Evolutionary conservation across 2,888 invertebrate genomes (phyloP), one percentile per base, ranked within the genome.

Genomic region (Resseliella maxima): DNA sequence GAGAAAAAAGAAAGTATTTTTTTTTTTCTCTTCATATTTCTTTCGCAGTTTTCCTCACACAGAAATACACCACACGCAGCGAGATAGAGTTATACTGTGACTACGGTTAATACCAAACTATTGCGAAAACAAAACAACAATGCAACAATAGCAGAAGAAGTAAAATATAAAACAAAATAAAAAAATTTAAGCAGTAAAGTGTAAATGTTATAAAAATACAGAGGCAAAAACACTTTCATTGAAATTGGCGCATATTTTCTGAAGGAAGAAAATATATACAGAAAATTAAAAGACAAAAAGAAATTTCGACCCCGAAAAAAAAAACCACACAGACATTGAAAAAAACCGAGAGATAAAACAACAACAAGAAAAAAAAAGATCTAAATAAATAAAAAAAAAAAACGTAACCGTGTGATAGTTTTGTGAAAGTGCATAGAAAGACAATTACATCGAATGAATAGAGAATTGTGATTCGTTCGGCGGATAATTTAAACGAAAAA

Each of bases 201-300:
- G 72, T 72, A 35, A 72, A 15, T 35, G 72, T 31, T 72, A 72
- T 72, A 72, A 72, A 72, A 72, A 72, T 31, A 31, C 72, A 27
- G 72, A 72, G 72, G 72, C 72, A 35, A 72, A 50, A 72, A 72
- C 72, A 72, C 72, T 72, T 72, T 72, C 72, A 72, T 72, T 72
- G 72, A 72, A 72, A 31, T 72, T 35, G 27, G 72, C 72, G 72
- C 72, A 72, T 72, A 72, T 27, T 72, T 72, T 72, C 72, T 72
- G 31, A 72, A 72, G 72, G 72, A 72, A 72, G 31, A 72, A 72
- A 72, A 72, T 72, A 72, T 5, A 72, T 31, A 35, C 59, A 59
- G 3, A 12, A 59, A 59, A 3, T 31, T 15, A 35, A 72, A 31
- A 31, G 59, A 59, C 59, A 24, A 24, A 59, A 72, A 72, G 72